Evolutionary conservation across 2,113 vertebrate species (phyloP).

Genomic region (Spermophilus dauricus): DNA sequence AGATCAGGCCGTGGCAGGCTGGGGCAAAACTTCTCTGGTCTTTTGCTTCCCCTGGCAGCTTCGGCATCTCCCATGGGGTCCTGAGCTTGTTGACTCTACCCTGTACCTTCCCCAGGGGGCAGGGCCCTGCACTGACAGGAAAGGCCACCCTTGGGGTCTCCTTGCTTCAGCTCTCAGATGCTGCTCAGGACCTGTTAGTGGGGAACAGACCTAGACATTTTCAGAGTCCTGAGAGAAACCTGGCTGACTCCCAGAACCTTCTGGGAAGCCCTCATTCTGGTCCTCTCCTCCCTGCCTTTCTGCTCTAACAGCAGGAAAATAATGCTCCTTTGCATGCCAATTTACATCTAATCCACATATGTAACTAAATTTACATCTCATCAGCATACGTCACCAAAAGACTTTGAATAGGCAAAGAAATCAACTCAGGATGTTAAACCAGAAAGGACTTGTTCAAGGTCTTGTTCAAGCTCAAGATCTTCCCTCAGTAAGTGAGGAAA

Average conservation of each 20-base stretch:
- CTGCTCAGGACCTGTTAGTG: background rate
- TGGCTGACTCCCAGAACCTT: background rate
- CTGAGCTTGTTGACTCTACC: background rate
- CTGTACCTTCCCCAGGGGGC: background rate
- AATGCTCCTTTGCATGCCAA: background rate
- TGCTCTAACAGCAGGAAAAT: background rate
- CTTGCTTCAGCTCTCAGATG: background rate
- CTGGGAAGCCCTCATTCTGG: background rate
- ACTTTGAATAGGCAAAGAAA: background rate
- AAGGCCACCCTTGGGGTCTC: background rate
- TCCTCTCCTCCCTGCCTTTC: background rate
- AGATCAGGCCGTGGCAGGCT: background rate
- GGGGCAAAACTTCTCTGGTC: background rate
- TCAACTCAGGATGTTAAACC: background rate
- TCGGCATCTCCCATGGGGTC: background rate
- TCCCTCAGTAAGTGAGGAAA: background rate
- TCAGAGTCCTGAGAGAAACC: background rate
- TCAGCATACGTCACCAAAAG: background rate
- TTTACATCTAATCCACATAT: conserved; percentile 33
- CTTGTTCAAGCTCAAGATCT: background rate
- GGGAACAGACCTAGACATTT: background rate
- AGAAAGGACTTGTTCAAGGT: background rate
- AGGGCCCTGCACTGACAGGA: background rate
- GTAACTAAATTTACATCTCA: background rate
- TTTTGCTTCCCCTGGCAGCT: conserved; percentile 61